These are phyloP conservation scores for Thysanoteuthis rhombus DNA, from an alignment of 2,888 invertebrate species.

Conservation along the genomic window DNA sequence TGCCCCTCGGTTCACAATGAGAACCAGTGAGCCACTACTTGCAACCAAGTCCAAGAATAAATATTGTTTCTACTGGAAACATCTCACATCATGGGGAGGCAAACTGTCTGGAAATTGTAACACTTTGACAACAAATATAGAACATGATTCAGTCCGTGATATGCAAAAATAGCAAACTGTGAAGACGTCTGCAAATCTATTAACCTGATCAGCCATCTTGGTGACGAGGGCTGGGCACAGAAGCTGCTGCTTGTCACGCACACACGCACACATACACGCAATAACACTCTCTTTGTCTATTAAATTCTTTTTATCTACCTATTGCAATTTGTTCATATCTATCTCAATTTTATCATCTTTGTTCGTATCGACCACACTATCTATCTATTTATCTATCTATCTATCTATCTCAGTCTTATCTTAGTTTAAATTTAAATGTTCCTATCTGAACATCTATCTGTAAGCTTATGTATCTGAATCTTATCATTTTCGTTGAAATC, in stretches of 20 bases:
- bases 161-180: neutral
- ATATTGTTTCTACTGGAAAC: neutral
- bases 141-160: neutral
- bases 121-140: neutral
- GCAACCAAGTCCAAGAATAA: neutral
- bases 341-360: neutral
- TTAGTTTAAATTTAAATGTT: too few species aligned
- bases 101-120: neutral
- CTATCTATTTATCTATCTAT: neutral
- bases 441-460: too few species aligned
- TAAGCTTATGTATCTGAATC: neutral
- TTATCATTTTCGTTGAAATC: neutral
- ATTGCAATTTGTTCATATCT: neutral
- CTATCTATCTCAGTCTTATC: neutral
- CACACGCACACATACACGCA: neutral
- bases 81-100: neutral
- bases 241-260: neutral
- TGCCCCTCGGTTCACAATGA: neutral
- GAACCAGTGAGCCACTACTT: neutral
- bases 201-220: neutral
- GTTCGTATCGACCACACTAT: neutral
- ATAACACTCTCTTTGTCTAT: neutral
- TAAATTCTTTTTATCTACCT: neutral
- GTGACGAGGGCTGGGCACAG: neutral
- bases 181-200: slow-evolving; percentile 12